A percentile compares a stretch with the other conserved stretches of the same genome.
These are phyloP conservation scores for Ceraclea dissimilis DNA, from an alignment of 2,888 invertebrate genomes.

Conservation along the genomic window DNA sequence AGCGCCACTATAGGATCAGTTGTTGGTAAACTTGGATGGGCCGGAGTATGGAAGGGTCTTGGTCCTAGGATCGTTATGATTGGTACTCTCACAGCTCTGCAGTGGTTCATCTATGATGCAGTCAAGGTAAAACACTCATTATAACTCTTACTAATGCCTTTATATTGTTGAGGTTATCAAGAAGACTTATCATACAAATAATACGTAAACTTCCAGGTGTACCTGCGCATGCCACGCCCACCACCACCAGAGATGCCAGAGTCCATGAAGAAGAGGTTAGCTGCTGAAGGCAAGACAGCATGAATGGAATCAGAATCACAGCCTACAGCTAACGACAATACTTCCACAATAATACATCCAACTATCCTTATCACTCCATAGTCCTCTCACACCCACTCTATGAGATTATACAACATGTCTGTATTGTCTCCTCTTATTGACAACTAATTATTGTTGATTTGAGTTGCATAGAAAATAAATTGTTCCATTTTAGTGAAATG, in stretches of 20 bases:
- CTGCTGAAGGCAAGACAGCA: constrained; percentile 35
- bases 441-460: too few relatives aligned
- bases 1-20: constrained; percentile 44
- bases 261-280: constrained; percentile 68
- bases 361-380: constrained; percentile 4
- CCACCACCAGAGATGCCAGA: constrained; percentile 97
- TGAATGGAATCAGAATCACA: constrained; percentile 5
- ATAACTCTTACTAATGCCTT: too few relatives aligned
- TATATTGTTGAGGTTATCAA: too few relatives aligned
- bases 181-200: too few relatives aligned
- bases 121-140: constrained; percentile 81
- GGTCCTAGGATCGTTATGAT: constrained; percentile 94
- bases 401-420: too few relatives aligned
- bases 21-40: constrained; percentile 44
- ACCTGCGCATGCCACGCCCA: constrained; percentile 81
- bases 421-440: too few relatives aligned
- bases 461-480: too few relatives aligned
- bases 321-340: not conserved
- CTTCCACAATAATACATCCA: not conserved
- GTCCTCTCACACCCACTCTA: not conserved
- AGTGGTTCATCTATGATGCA: constrained; percentile 98
- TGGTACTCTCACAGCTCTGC: constrained; percentile 89
- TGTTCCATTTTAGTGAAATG: too few relatives aligned
- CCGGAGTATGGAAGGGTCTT: constrained; percentile 81
- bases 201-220: constrained; percentile 48